Percentiles rank a stretch among this genome's conserved stretches.
Evolutionary conservation across 1,140 invertebrate species (phyloP).

Genomic region (Drosophila tristis): DNA sequence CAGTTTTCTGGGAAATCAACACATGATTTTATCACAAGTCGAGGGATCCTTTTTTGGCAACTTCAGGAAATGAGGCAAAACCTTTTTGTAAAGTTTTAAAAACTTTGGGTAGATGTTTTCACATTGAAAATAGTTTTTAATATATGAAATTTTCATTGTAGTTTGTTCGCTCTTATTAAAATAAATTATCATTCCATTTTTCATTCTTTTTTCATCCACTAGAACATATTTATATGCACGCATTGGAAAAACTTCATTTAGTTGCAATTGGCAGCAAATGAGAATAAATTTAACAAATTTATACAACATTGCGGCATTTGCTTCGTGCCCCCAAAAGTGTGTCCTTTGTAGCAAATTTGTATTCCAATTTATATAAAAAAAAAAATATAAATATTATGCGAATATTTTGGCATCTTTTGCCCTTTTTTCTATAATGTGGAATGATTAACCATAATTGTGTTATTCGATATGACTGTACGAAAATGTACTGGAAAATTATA

Average conservation of each 20-base stretch:
- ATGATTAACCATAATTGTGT: constrained; percentile 5
- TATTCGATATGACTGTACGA: not conserved
- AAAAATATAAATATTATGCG: constrained; percentile 13
- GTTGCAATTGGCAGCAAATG: constrained; percentile 48
- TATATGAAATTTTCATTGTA: not conserved
- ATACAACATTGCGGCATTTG: constrained; percentile 10
- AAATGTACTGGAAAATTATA: too few species aligned
- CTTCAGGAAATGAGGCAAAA: too few species aligned
- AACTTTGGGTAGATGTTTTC: too few species aligned
- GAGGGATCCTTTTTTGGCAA: not conserved
- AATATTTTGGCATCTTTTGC: constrained; percentile 6
- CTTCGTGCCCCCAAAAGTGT: constrained; percentile 22
- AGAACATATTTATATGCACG: constrained; percentile 20
- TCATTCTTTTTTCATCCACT: not conserved
- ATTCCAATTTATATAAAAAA: not conserved
- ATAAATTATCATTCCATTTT: constrained; percentile 24
- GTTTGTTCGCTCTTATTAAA: not conserved
- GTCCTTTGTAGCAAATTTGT: constrained; percentile 31
- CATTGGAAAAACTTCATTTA: constrained; percentile 33
- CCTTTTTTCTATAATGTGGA: not conserved
- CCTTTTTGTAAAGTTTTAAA: too few species aligned
- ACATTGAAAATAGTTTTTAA: not conserved
- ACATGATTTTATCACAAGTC: constrained; percentile 10
- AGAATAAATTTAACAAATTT: constrained; percentile 30
- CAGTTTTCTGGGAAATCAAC: constrained; percentile 18